Base-by-base conservation (phyloP, 2,797 vertebrate species). In the Crax fasciolata region DNA sequence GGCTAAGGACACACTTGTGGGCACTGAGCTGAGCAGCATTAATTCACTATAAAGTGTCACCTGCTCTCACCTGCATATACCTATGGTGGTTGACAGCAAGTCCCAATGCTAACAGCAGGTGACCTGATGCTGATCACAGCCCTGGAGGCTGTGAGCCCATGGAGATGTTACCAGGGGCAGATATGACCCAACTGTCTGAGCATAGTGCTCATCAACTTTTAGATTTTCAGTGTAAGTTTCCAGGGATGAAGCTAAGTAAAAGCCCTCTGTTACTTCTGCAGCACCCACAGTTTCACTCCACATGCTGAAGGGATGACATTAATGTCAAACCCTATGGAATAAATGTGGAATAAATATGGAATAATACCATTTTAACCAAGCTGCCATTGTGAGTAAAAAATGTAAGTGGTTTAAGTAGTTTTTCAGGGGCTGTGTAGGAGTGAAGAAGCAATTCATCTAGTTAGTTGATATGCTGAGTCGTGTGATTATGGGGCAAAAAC, bases 381-480 rank as follows among this genome's bases (percentile, higher is more conserved):
- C 32, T 52, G 66, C 68, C 87, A 5, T 76, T 77, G 67, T 14
- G 39, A 71, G 39, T 80, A 58, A 89, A 96, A 32, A 74, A 10
- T 3, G 13, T 57, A 80, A 86, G 61, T 63, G 44, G 35, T 90
- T 88, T 71, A 72, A 52, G 38, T 81, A 85, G 80, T 96, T 92
- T 67, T 93, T 95, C 13, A 15, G 68, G 87, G 68, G 57, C 73
- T 81, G 77, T 68, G 57, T 93, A 82, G 81, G 66, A 85, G 32
- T 88, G 74, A 93, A 88, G 66, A 41, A 92, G 32, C 38, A 88
- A 80, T 89, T 96, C 4, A 43, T 81, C n/a, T 82, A 91, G 17
- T 27, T 90, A 65, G 85, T 68, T 93, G 72, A 89, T 88, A 72
- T 63, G 89, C 70, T 27, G 46, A 91, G 10, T 81, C 84, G 23